Conservation (phyloP, 2,113 vertebrate species). For the Drymodes brunneopygia region DNA sequence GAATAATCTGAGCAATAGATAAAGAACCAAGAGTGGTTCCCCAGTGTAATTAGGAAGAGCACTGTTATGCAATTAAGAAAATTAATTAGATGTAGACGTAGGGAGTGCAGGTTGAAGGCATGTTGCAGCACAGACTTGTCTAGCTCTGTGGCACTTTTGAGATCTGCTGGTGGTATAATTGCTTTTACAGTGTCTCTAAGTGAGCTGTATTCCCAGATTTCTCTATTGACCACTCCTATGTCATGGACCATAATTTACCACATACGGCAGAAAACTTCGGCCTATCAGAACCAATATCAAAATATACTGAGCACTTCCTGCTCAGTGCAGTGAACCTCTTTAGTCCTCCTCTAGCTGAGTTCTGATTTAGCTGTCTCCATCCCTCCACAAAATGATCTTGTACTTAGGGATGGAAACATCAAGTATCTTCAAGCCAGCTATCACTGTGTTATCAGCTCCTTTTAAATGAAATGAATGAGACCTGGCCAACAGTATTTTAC, state of each 20-base stretch:
- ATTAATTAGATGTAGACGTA: constrained; percentile 51
- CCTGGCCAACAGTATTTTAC: neutral
- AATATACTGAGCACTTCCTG: neutral
- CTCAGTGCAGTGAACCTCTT: neutral
- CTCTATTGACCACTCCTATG: neutral
- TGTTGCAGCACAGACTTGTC: neutral
- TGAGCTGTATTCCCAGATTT: neutral
- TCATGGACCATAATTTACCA: neutral
- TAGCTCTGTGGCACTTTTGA: neutral
- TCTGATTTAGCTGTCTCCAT: neutral
- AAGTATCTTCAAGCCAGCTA: neutral
- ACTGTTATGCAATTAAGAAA: constrained; percentile 63
- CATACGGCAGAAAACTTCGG: neutral
- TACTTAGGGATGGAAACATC: neutral
- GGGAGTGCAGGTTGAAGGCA: neutral
- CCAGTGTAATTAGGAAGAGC: constrained; percentile 48
- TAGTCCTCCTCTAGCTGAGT: neutral
- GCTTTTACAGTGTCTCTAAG: neutral
- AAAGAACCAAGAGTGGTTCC: constrained; percentile 14
- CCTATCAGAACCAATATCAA: neutral
- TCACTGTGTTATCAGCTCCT: neutral
- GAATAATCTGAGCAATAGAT: constrained; percentile 16
- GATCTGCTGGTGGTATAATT: neutral
- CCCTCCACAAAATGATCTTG: neutral
- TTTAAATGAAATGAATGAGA: neutral